Base-by-base conservation (phyloP, 2,797 vertebrate species). In the Sebastes umbrosus region DNA sequence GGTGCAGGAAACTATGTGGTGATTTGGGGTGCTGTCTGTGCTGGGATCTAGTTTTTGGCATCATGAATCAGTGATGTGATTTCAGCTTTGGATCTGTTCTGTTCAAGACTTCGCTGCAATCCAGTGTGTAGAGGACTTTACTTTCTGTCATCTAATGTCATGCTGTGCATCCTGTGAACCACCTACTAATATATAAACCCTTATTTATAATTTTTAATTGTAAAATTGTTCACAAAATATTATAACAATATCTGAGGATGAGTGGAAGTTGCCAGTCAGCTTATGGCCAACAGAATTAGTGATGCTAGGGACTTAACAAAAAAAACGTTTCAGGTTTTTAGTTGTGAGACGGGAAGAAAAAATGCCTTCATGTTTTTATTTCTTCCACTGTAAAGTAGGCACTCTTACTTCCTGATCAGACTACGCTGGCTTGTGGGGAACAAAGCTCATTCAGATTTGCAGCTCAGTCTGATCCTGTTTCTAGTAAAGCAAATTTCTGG, bases 1-100 rank as follows among this genome's bases (percentile, higher is more conserved):
- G 71, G 27, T 87, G 78, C 69, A 39, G 84, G 84, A 58, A 63
- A n/a, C 22, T 18, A 11, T 66, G 31, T 25, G 16, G 14, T 91
- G 83, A 86, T 84, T 88, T 58, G 29, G 64, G 73, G 52, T 69
- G 73, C 71, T 77, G 54, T 70, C 71, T 77, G 54, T 68, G 72
- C 16, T 24, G 72, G 72, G 63, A 52, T 86, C 69, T 79, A 65
- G 43, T 63, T 43, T 77, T 66, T 84, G 62, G 39, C 68, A 31
- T 81, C 54, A 62, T 70, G 29, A 84, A 72, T 84, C 75, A 13
- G 54, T 16, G 29, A 55, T 63, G 62, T 83, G 71, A 82, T 83
- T 87, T 84, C 59, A 58, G 70, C 84, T 90, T 86, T 74, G 71
- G 55, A 24, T 73, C 74, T 75, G 20, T 73, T 80, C 78, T 71